These are phyloP conservation scores for Drosophila lacicola DNA, from an alignment of 2,888 invertebrate genomes.

Conservation along the genomic window DNA sequence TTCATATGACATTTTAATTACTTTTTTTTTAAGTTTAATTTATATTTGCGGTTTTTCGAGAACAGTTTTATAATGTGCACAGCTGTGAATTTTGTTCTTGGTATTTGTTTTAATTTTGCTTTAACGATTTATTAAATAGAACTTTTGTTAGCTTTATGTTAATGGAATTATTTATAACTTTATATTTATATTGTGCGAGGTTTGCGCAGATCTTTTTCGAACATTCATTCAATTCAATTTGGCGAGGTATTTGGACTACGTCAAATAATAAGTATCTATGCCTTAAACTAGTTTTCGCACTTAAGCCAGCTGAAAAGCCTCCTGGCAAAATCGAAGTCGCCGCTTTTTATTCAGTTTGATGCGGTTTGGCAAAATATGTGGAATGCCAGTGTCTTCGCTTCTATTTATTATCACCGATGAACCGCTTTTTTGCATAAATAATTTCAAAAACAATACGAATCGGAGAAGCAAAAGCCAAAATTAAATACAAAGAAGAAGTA, in stretches of 20 bases:
- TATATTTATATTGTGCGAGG: background rate
- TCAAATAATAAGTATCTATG: conserved; percentile 14
- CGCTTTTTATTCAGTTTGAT: conserved; percentile 21
- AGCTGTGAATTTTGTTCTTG: too few species aligned
- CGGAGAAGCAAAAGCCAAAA: conserved; percentile 12
- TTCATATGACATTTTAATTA: too few species aligned
- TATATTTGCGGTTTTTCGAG: too few species aligned
- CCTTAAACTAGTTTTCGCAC: conserved; percentile 59
- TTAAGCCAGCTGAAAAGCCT: conserved; percentile 31
- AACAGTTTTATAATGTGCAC: too few species aligned
- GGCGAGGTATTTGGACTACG: conserved; percentile 23
- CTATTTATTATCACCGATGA: conserved; percentile 49
- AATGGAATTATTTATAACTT: background rate
- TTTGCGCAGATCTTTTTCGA: conserved; percentile 6
- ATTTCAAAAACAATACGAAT: conserved; percentile 23
- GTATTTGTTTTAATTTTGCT: too few species aligned
- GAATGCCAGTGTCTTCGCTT: conserved; percentile 36
- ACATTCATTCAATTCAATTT: conserved; percentile 12
- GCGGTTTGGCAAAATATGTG: conserved; percentile 41
- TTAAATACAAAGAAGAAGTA: background rate
- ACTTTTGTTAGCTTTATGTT: too few species aligned
- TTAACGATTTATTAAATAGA: too few species aligned
- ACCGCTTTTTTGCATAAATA: conserved; percentile 65
- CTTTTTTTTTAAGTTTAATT: too few species aligned
- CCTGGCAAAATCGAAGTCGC: conserved; percentile 20